Base-by-base conservation (phyloP, 2,113 vertebrate genomes). In the Psilopogon haemacephalus region DNA sequence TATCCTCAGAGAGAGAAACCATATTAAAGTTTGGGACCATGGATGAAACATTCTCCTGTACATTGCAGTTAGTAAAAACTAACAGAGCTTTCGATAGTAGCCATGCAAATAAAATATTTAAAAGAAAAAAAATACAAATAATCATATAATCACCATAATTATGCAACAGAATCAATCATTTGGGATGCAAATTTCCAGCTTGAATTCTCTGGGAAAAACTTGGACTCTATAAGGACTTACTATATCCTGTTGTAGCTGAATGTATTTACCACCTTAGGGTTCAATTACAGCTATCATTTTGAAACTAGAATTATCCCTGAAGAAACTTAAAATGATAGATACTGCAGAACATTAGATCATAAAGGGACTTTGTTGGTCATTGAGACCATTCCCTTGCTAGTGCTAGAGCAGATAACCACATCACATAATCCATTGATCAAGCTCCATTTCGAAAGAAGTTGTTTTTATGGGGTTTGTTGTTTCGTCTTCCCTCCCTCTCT, bases 341-440 rank as follows among this genome's bases (percentile, higher is more conserved):
- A 28, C 7, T 60, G 32, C 40, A 82, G 59, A 90, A 70, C 62
- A 79, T 63, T 33, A 64, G 37, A 46, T 63, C 14, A 0, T 96
- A 94, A 95, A 95, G 95, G 46, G 84, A 70, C n/a, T 94, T 92
- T 42, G 83, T 70, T 76, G 81, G 52, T 76, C 84, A 46, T 70
- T 63, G 87, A 92, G 63, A 89, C 32, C 35, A 59, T 89, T 91
- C 89, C 84, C 87, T 67, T 72, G 84, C 44, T 60, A 73, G 87
- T 83, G 75, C 40, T 95, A 94, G 24, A 83, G 75, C 50, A 89
- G 71, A 91, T 75, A 87, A 83, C 28, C 40, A 65, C 70, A 65
- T 72, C 44, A 54, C 35, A 79, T 76, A 87, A 89, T 14, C 48
- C 84, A 91, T 72, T 76, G 74, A 95, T 95, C 74, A 94, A 85